Conservation (phyloP, 2,888 invertebrate species). For the Dynastes hyllus region DNA sequence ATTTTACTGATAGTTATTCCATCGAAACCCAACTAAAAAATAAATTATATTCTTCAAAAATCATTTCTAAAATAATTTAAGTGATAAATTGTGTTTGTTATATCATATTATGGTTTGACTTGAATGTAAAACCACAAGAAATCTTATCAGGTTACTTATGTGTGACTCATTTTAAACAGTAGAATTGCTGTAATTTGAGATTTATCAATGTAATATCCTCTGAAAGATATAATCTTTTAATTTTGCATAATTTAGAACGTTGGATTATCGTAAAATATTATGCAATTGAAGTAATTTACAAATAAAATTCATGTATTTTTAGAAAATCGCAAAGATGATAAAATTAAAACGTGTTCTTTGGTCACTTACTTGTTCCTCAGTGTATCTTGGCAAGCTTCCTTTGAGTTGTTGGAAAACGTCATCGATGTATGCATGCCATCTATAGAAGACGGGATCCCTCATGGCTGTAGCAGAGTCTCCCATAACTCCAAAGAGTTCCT, state of each 20-base stretch:
- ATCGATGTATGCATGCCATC: constrained; percentile 88
- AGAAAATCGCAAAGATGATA: not conserved
- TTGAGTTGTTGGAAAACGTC: constrained; percentile 86
- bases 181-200: too few species aligned
- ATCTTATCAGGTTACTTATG: too few species aligned
- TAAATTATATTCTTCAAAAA: not conserved
- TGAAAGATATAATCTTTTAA: too few species aligned
- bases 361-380: constrained; percentile 72
- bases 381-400: constrained; percentile 80
- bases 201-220: too few species aligned
- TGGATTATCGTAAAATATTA: too few species aligned
- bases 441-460: constrained; percentile 91
- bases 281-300: not conserved
- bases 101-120: not conserved
- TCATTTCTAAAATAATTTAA: too few species aligned
- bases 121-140: too few species aligned
- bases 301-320: not conserved
- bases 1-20: constrained; percentile 77
- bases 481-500: constrained; percentile 89
- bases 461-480: constrained; percentile 89
- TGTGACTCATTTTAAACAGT: too few species aligned
- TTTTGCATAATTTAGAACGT: too few species aligned
- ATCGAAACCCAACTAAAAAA: constrained; percentile 76
- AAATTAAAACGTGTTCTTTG: not conserved
- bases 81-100: too few species aligned